Conservation (phyloP, 1,140 invertebrate species). For the Drosophila carrolli region DNA sequence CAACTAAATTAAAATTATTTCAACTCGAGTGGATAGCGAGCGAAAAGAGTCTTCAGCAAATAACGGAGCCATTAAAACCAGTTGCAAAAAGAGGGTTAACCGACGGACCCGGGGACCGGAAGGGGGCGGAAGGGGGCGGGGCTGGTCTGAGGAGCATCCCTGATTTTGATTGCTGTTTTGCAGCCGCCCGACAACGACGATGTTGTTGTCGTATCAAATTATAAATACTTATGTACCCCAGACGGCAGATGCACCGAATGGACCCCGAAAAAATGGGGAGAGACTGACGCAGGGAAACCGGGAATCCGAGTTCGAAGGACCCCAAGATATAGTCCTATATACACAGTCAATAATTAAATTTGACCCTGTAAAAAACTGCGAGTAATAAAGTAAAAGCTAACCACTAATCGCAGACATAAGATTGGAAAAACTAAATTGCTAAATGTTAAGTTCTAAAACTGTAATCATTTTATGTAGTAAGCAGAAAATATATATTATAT, state of each 20-base stretch:
- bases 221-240: slow-evolving; percentile 57
- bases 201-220: slow-evolving; percentile 63
- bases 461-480: no score
- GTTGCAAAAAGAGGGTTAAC: slow-evolving; percentile 44
- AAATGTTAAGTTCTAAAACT: neutral
- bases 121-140: neutral
- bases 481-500: no score
- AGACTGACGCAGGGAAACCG: slow-evolving; percentile 26
- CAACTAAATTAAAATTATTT: slow-evolving; percentile 81
- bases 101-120: neutral
- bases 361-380: neutral
- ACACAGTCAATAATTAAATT: neutral
- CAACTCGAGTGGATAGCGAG: slow-evolving; percentile 71
- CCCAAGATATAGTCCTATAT: neutral
- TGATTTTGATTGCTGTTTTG: slow-evolving; percentile 68
- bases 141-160: slow-evolving; percentile 21
- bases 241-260: slow-evolving; percentile 18
- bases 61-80: slow-evolving; percentile 76
- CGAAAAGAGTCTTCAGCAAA: slow-evolving; percentile 48
- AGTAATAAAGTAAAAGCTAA: neutral
- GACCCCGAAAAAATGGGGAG: slow-evolving; percentile 2
- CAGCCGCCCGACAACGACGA: slow-evolving; percentile 39
- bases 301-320: neutral
- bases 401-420: neutral
- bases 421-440: neutral